Conservation (phyloP, 2,113 vertebrate genomes). For the Oxygymnocypris stewartii region DNA sequence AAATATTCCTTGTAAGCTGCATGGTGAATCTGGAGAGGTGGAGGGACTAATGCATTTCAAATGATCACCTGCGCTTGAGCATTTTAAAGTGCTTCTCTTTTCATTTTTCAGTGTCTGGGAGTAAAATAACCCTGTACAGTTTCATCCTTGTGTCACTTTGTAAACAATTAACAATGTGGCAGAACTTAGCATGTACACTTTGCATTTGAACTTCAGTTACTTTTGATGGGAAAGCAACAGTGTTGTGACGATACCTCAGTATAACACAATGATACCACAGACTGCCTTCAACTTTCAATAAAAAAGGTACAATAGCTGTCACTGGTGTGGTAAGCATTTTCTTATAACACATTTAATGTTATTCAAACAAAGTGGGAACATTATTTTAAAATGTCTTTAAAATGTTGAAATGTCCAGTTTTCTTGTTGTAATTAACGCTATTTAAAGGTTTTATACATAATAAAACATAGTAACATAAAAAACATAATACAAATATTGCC, state of each 20-base stretch:
- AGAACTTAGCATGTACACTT: background rate
- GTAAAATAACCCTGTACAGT: background rate
- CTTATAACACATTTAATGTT: no score
- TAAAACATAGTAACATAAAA: no score
- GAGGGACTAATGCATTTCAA: constrained; percentile 42
- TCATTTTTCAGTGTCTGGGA: background rate
- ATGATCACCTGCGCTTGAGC: constrained; percentile 20
- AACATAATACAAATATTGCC: no score
- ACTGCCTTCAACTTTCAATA: background rate
- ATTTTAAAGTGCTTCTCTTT: background rate
- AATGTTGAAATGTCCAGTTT: no score
- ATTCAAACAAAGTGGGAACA: no score
- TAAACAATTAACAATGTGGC: background rate
- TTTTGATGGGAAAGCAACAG: background rate
- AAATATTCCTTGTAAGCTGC: constrained; percentile 35
- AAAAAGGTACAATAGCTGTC: no score
- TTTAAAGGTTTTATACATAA: no score
- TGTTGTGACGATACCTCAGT: background rate
- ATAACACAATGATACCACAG: background rate
- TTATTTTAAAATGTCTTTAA: no score
- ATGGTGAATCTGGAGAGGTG: constrained; percentile 20
- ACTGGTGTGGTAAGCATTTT: no score
- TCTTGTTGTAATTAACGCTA: no score
- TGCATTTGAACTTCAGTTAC: background rate
- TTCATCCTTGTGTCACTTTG: background rate